Conservation (phyloP, 2,888 invertebrate genomes). For the Altica lythri region DNA sequence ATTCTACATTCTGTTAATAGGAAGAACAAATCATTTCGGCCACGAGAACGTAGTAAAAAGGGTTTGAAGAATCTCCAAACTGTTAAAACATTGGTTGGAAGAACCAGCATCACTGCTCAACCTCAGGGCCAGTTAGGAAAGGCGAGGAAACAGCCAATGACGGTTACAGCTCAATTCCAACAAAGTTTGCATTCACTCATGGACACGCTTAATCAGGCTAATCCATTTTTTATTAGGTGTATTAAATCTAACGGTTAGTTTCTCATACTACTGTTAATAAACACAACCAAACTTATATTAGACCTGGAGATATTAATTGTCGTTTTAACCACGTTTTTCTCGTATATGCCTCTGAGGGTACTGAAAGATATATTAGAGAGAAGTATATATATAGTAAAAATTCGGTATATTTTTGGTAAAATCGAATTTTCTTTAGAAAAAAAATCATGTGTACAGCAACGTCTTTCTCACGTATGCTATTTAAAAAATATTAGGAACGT, state of each 20-base stretch:
- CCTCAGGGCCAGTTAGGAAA: constrained; percentile 60
- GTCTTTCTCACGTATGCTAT: no score
- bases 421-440: no score
- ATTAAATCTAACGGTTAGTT: constrained; percentile 88
- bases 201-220: constrained; percentile 90
- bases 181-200: constrained; percentile 89
- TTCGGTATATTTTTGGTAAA: no score
- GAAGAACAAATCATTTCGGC: constrained; percentile 91
- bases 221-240: constrained; percentile 86
- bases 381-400: no score
- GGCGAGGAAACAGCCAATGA: constrained; percentile 85
- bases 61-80: constrained; percentile 89
- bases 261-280: no score
- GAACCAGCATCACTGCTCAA: constrained; percentile 66
- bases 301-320: no score
- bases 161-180: constrained; percentile 94
- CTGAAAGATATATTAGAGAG: no score
- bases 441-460: no score
- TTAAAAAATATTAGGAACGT: no score
- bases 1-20: constrained; percentile 61
- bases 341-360: no score
- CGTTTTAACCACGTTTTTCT: no score
- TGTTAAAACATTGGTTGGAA: constrained; percentile 86
- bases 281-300: no score
- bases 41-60: constrained; percentile 83